Evolutionary conservation across 2,113 vertebrate species (phyloP).

Genomic region (Halcyon malimbica): DNA sequence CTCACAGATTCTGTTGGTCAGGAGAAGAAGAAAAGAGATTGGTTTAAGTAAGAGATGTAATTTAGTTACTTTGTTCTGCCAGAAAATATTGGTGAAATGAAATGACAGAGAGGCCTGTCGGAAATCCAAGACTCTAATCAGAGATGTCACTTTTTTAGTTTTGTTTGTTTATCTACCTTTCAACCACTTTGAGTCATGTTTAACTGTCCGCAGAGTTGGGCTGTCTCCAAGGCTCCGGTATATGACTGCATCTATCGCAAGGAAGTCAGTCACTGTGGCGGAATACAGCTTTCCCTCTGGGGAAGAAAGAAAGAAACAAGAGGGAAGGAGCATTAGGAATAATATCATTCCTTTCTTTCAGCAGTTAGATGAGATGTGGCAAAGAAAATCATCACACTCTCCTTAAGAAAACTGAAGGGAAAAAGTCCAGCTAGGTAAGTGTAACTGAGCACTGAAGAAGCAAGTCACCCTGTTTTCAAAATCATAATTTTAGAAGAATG

Average conservation of each 20-base stretch:
- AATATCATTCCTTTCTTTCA: neutral
- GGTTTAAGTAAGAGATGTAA: constrained; percentile 26
- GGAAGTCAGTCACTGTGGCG: constrained; percentile 98
- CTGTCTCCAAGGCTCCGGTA: constrained; percentile 98
- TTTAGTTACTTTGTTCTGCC: constrained; percentile 20
- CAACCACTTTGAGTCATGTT: constrained; percentile 98
- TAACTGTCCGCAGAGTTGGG: constrained; percentile 95
- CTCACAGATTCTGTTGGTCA: constrained; percentile 31
- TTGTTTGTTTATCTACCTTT: constrained; percentile 87
- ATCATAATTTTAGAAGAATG: constrained; percentile 28
- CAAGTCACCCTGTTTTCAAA: constrained; percentile 24
- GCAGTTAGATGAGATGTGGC: constrained; percentile 36
- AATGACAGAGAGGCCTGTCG: constrained; percentile 15
- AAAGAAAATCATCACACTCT: constrained; percentile 22
- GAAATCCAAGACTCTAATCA: constrained; percentile 30
- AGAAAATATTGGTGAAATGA: constrained; percentile 41
- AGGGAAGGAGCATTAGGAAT: constrained; percentile 30
- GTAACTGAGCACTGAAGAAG: neutral
- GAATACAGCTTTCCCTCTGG: constrained; percentile 97
- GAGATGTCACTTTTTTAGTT: neutral
- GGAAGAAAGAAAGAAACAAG: constrained; percentile 10
- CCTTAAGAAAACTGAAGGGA: neutral
- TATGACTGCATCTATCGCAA: constrained; percentile 97
- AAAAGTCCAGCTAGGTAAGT: constrained; percentile 28
- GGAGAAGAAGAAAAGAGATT: constrained; percentile 11